Conservation (phyloP, 2,113 vertebrate species). For the Sceloporus tristichus region DNA sequence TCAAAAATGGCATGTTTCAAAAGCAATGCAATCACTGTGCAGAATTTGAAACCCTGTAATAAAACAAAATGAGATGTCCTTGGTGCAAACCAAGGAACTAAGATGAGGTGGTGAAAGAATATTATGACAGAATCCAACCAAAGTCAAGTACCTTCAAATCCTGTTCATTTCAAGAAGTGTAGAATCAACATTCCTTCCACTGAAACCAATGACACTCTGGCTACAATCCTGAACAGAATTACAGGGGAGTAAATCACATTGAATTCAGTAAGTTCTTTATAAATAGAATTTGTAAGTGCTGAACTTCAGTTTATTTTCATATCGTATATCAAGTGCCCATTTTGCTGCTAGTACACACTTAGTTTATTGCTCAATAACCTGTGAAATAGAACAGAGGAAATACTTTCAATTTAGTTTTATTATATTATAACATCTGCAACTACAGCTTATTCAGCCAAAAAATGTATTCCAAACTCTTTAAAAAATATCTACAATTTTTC, state of each 20-base stretch:
- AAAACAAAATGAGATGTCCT: constrained; percentile 46
- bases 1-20: constrained; percentile 48
- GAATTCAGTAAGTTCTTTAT: background rate
- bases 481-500: constrained; percentile 71
- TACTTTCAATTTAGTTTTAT: constrained; percentile 70
- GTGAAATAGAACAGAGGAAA: constrained; percentile 67
- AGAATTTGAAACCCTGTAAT: constrained; percentile 59
- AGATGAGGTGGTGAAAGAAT: constrained; percentile 62
- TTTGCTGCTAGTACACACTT: constrained; percentile 45
- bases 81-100: constrained; percentile 51
- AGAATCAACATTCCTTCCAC: constrained; percentile 1
- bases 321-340: constrained; percentile 57
- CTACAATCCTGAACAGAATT: background rate
- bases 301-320: constrained; percentile 6
- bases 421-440: constrained; percentile 70
- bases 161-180: background rate
- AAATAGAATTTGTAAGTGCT: background rate
- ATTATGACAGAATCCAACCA: background rate
- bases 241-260: background rate
- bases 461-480: constrained; percentile 65
- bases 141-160: constrained; percentile 28
- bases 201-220: background rate
- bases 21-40: constrained; percentile 29
- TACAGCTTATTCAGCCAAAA: constrained; percentile 65
- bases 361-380: constrained; percentile 67